Conservation (phyloP, 2,797 vertebrate species). For the Myotis pilosus region DNA sequence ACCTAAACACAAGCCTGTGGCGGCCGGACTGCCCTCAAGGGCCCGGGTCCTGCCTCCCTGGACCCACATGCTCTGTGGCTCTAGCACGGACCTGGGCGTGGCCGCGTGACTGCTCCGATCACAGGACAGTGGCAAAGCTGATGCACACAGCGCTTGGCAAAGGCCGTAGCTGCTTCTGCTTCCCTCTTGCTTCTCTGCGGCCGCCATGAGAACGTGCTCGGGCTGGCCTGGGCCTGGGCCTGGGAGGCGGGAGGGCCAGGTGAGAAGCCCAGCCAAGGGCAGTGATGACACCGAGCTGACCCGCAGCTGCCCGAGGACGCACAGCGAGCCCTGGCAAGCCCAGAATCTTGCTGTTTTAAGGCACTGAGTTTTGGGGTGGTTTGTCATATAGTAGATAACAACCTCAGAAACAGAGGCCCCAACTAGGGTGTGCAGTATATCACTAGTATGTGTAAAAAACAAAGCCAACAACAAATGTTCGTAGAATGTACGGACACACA, state of each 20-base stretch:
- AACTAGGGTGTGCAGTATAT: accelerated
- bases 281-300: neutral
- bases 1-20: accelerated
- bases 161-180: neutral
- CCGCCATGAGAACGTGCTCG: neutral
- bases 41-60: neutral
- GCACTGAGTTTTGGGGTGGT: neutral
- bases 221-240: neutral
- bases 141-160: neutral
- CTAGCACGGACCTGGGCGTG: neutral
- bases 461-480: neutral
- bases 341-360: neutral
- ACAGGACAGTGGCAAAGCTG: neutral
- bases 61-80: neutral
- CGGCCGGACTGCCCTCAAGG: accelerated
- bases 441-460: neutral
- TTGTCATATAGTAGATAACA: neutral
- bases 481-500: neutral
- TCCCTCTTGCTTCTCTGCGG: neutral
- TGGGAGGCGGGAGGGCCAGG: neutral
- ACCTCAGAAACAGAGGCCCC: neutral
- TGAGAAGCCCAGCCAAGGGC: neutral
- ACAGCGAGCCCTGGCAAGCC: neutral
- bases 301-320: neutral
- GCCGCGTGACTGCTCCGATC: neutral